Evolutionary conservation across 2,888 invertebrate genomes (phyloP), one percentile per base, ranked within the genome.

Genomic region (Fissipunctia ypsillon): DNA sequence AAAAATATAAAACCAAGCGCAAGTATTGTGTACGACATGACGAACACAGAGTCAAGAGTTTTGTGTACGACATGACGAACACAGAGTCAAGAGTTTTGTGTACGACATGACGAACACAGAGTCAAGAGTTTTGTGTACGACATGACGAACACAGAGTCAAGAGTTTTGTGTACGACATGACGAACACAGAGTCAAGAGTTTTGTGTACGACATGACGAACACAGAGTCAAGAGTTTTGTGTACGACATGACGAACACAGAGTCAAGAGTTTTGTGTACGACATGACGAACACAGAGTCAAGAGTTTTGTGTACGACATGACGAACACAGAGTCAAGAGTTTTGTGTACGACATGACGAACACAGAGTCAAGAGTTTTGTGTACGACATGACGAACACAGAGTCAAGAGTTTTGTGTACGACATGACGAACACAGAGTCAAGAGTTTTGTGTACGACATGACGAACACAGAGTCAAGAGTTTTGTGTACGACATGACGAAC

Each of bases 1-100:
- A 71, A 69, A 69, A 69, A 43, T 52, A 43, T 52, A 54, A 64
- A 66, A 14, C 60, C 52, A 28, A 69, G 59, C 52, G n/a, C 35
- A 31, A 45, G 41, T 25, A 45, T 48, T 35, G 57, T 52, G 48
- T 57, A 56, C n/a, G 12, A 35, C 16, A 19, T 57, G 54, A 43
- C 50, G n/a, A 69, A 54, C 38, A 45, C 16, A 41, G 5, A 50
- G 28, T 41, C n/a, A 3, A 38, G 41, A 22, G 10, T n/a, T n/a
- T 43, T 38, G 10, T 52, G 48, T 57, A 56, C n/a, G 12, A 35
- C 16, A 19, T 57, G 54, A 43, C 50, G n/a, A 69, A 54, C 38
- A 45, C 16, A 41, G 5, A 50, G 28, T 41, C n/a, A n/a, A n/a
- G n/a, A 45, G 41, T 25, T 38, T 48, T 35, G 57, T 52, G 48